phyloP scores from a whole-genome alignment of 2,797 vertebrate genomes.

The Trachops cirrhosus region DNA sequence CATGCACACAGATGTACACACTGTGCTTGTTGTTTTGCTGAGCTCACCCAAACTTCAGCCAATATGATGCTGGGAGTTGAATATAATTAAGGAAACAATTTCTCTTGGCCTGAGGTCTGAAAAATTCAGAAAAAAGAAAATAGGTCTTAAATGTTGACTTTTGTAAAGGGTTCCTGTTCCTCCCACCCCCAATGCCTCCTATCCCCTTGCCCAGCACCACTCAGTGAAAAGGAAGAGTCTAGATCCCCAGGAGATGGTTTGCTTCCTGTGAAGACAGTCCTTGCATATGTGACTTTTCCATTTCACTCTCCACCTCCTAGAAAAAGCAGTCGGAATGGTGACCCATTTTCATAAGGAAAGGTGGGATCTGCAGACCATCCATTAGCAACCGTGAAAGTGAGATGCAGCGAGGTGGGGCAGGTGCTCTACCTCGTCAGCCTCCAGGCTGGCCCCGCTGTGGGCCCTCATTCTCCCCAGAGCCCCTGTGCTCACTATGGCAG shows the following conservation, averaged over 20 bases:
- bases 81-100: background rate
- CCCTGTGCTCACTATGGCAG: background rate
- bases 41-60: background rate
- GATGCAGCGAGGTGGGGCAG: background rate
- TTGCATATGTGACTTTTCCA: background rate
- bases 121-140: background rate
- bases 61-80: background rate
- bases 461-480: background rate
- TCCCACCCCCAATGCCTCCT: fast-evolving
- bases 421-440: background rate
- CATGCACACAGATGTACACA: fast-evolving
- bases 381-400: background rate
- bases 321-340: background rate
- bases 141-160: background rate
- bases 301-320: background rate
- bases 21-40: background rate
- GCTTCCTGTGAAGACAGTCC: background rate
- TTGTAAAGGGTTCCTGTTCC: background rate
- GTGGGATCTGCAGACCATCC: fast-evolving
- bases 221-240: background rate
- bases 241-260: background rate
- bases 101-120: background rate
- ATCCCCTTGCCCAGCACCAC: fast-evolving
- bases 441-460: fast-evolving
- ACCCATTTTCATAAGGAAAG: background rate